A percentile compares a stretch with the other conserved stretches of the same genome.
phyloP scores from a whole-genome alignment of 2,113 vertebrate genomes.

The Phaethornis superciliosus region DNA sequence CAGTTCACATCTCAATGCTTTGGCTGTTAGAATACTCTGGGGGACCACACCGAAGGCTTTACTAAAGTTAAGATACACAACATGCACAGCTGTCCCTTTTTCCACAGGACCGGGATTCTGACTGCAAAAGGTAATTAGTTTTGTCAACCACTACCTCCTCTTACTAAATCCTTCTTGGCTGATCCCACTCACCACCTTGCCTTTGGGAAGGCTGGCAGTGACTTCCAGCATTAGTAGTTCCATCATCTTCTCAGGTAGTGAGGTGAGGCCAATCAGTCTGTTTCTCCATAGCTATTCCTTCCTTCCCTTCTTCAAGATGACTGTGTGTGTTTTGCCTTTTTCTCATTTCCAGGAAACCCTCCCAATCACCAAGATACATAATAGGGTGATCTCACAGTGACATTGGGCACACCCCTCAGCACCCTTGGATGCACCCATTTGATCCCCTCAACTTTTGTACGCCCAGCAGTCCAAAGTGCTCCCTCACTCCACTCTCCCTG shows the following conservation, averaged over 20 bases:
- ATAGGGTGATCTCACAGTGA: background rate
- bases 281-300: background rate
- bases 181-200: background rate
- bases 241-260: background rate
- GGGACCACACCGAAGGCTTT: background rate
- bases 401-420: background rate
- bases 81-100: background rate
- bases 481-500: background rate
- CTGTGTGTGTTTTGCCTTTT: background rate
- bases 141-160: background rate
- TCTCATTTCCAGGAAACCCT: background rate
- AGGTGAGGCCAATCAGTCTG: background rate
- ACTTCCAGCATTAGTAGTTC: background rate
- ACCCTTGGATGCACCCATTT: background rate
- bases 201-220: background rate
- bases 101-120: background rate
- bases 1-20: background rate
- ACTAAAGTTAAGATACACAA: background rate
- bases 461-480: background rate
- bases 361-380: background rate
- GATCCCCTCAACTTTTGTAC: background rate
- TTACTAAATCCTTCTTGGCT: background rate
- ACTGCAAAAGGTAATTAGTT: background rate
- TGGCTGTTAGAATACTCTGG: background rate
- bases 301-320: background rate